A percentile compares a stretch with the other conserved stretches of the same genome.
These are phyloP conservation scores for Lacerta viridis DNA, from an alignment of 2,797 vertebrate genomes.

Conservation along the genomic window DNA sequence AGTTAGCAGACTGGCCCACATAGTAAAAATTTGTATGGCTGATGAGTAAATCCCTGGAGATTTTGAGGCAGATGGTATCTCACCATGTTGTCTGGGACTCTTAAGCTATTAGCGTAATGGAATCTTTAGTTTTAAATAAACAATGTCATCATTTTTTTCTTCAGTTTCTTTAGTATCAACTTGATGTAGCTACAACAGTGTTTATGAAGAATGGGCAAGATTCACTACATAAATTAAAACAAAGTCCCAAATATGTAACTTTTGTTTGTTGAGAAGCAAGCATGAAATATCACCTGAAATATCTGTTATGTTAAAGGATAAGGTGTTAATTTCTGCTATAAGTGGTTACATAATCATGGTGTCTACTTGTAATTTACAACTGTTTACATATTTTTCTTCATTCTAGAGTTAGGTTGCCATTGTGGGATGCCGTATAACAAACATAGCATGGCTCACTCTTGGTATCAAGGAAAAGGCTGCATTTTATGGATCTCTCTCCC, in stretches of 20 bases:
- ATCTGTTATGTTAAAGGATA: background rate
- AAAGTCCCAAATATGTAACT: background rate
- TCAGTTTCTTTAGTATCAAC: background rate
- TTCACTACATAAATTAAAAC: background rate
- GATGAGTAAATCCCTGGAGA: background rate
- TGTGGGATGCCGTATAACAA: background rate
- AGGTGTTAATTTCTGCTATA: background rate
- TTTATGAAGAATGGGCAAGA: background rate
- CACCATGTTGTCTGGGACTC: background rate
- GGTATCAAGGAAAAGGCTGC: background rate
- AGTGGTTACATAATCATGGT: background rate
- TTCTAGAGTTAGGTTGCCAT: background rate
- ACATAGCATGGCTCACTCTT: background rate
- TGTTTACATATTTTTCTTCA: background rate
- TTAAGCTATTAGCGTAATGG: background rate
- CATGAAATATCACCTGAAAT: background rate
- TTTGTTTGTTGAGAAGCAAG: background rate
- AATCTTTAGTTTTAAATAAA: background rate
- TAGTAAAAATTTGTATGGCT: background rate
- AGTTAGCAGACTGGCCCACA: background rate
- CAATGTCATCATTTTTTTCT: background rate
- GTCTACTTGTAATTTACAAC: background rate
- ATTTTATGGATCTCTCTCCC: background rate
- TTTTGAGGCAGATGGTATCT: slow-evolving; percentile 4
- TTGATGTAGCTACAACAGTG: background rate